A percentile compares a stretch with the other conserved stretches of the same genome.
Conservation (phyloP, 2,888 invertebrate species). For the Ophion obscuratus region DNA sequence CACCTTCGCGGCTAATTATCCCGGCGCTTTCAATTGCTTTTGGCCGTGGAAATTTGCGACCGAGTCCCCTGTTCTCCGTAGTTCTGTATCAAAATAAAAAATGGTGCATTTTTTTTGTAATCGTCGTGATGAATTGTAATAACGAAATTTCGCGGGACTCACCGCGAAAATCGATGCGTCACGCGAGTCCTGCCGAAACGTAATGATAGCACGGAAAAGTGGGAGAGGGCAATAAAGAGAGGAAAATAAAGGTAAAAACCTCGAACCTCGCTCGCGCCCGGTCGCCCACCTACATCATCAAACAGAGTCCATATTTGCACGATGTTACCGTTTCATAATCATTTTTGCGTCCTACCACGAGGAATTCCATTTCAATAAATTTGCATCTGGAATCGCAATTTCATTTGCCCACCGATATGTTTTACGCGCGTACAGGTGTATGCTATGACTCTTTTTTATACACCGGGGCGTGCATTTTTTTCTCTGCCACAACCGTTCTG, state of each 20-base stretch:
- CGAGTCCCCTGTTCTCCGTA: no score
- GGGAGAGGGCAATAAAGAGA: neutral
- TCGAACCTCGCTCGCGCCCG: constrained; percentile 36
- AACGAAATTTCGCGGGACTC: constrained; percentile 6
- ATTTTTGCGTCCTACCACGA: constrained; percentile 68
- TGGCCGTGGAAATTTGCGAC: neutral
- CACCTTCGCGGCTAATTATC: no score
- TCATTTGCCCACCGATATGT: constrained; percentile 67
- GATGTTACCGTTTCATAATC: constrained; percentile 71
- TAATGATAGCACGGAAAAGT: constrained; percentile 5
- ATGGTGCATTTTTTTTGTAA: constrained; percentile 1
- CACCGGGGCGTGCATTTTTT: constrained; percentile 15
- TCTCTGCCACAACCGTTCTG: constrained; percentile 16
- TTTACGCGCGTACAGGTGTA: constrained; percentile 44
- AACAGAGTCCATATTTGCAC: constrained; percentile 61
- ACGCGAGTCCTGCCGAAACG: constrained; percentile 18
- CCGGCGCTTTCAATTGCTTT: neutral
- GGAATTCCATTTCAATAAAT: constrained; percentile 75
- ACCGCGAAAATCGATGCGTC: constrained; percentile 7
- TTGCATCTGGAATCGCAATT: constrained; percentile 73
- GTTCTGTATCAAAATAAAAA: neutral
- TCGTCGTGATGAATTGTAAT: constrained; percentile 41
- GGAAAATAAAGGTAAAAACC: constrained; percentile 40
- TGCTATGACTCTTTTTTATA: neutral
- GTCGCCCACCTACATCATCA: constrained; percentile 34